Conservation (phyloP, 30 jellyfish, hydroid and myxozoan species). For the Aurelia aurita region DNA sequence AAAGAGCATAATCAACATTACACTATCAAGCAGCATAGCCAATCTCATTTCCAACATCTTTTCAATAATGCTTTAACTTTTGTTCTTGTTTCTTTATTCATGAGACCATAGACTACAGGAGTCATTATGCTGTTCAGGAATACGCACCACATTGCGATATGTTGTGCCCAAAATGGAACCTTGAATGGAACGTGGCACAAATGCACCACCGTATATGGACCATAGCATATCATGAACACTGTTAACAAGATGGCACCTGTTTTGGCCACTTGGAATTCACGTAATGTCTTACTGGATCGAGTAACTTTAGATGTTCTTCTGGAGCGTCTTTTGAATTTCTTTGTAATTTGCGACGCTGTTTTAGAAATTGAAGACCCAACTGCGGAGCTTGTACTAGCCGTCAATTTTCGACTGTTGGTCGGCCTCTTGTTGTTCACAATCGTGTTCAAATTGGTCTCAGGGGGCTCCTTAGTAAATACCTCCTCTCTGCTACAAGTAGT, state of each 20-base stretch:
- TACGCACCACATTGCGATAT: conserved; percentile 76
- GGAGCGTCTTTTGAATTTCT: background rate
- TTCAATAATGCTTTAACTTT: conserved; percentile 15
- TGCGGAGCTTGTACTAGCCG: background rate
- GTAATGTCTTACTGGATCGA: conserved; percentile 41
- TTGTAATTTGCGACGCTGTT: background rate
- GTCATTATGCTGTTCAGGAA: conserved; percentile 63
- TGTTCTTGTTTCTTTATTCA: conserved; percentile 59
- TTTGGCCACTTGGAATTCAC: conserved; percentile 75
- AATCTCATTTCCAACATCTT: conserved; percentile 16
- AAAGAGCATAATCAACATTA: too few species aligned
- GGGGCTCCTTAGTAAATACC: too few species aligned
- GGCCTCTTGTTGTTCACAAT: too few species aligned
- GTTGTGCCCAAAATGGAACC: conserved; percentile 46
- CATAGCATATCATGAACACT: conserved; percentile 72
- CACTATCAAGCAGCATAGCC: too few species aligned
- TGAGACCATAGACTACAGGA: conserved; percentile 61
- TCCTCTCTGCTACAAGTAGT: too few species aligned
- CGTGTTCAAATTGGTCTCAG: too few species aligned
- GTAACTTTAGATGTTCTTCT: conserved; percentile 22
- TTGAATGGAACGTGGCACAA: conserved; percentile 54
- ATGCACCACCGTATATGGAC: conserved; percentile 75
- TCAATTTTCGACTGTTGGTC: background rate
- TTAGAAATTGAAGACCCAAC: background rate
- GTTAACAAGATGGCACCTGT: conserved; percentile 64